Evolutionary conservation across 2,113 vertebrate species (phyloP).

Genomic region (Eptesicus fuscus): DNA sequence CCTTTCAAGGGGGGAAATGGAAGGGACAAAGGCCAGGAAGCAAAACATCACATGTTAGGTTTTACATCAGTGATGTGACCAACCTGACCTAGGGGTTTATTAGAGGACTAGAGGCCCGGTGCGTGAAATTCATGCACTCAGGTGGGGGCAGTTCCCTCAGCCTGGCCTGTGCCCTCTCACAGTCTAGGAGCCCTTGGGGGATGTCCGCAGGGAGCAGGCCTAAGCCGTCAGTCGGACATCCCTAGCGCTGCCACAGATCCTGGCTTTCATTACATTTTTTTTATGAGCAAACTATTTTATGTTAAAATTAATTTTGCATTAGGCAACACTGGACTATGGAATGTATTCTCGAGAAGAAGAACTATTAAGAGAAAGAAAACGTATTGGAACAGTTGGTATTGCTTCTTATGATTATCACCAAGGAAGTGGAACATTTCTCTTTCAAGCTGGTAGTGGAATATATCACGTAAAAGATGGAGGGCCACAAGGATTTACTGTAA

Average conservation of each 20-base stretch:
- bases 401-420: slow-evolving; percentile 87
- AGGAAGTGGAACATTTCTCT: slow-evolving; percentile 86
- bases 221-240: too few species aligned
- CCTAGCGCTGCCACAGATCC: neutral
- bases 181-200: too few species aligned
- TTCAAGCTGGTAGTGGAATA: slow-evolving; percentile 81
- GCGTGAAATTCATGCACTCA: too few species aligned
- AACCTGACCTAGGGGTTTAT: neutral
- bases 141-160: too few species aligned
- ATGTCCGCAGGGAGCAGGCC: too few species aligned
- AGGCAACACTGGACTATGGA: slow-evolving; percentile 87
- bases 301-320: neutral
- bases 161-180: too few species aligned
- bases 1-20: neutral
- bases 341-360: slow-evolving; percentile 90
- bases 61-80: neutral
- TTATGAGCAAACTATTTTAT: slow-evolving; percentile 30
- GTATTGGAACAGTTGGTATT: slow-evolving; percentile 86
- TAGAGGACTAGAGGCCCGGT: neutral
- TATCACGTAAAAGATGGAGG: slow-evolving; percentile 87
- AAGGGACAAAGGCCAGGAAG: neutral
- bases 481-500: slow-evolving; percentile 86
- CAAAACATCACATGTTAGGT: neutral
- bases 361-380: slow-evolving; percentile 85
- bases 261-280: slow-evolving; percentile 13